Percentiles rank a stretch among this genome's conserved stretches.
Conservation (phyloP, 2,888 invertebrate species). For the Dynastes tityus region DNA sequence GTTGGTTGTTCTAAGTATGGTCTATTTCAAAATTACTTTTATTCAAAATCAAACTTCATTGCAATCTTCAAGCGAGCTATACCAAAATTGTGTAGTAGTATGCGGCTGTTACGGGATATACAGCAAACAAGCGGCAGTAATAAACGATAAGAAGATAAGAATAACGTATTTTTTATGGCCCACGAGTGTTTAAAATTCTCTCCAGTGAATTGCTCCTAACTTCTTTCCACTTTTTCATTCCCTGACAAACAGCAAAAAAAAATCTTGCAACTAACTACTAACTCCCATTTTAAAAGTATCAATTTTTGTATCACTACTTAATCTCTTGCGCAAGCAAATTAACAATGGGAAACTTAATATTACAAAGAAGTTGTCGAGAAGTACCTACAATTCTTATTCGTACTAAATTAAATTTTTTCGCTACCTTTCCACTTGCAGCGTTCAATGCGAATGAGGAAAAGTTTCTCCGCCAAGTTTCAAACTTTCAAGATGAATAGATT, state of each 20-base stretch:
- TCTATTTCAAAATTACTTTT: no score
- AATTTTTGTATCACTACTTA: constrained; percentile 15
- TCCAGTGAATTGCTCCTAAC: not conserved
- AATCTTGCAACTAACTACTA: not conserved
- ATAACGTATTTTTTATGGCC: no score
- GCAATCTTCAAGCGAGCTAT: no score
- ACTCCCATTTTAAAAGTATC: not conserved
- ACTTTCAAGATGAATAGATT: constrained; percentile 59
- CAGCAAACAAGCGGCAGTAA: no score
- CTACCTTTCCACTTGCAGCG: constrained; percentile 30
- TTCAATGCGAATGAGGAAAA: constrained; percentile 44
- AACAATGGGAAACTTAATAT: constrained; percentile 36
- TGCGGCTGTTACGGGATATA: no score
- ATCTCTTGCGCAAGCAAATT: constrained; percentile 13
- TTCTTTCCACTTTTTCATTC: not conserved
- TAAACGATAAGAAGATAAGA: no score
- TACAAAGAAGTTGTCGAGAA: constrained; percentile 16
- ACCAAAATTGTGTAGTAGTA: no score
- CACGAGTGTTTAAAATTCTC: not conserved
- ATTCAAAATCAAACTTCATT: no score
- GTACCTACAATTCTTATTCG: constrained; percentile 33
- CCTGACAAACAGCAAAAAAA: not conserved
- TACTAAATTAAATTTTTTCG: constrained; percentile 43
- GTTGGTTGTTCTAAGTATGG: no score
- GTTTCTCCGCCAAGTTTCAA: constrained; percentile 54